phyloP scores from a whole-genome alignment of 30 jellyfish, hydroid and myxozoan genomes.

The Turritopsis rubra region DNA sequence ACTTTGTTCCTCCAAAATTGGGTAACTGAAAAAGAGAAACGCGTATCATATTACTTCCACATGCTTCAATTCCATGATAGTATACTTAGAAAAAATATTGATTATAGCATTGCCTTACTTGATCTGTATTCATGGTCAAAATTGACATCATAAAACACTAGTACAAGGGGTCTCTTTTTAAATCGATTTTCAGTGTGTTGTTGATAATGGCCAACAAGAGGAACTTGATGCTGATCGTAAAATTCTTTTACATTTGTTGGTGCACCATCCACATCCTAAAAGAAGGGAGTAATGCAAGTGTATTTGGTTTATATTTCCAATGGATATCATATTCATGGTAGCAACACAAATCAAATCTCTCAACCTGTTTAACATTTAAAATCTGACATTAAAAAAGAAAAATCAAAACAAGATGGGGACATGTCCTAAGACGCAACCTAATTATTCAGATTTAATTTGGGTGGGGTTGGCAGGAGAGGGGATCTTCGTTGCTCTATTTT shows the following conservation, averaged over 20 bases:
- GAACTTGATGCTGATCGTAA: slow-evolving; percentile 66
- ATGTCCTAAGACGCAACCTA: no score
- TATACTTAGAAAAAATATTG: no score
- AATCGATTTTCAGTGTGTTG: slow-evolving; percentile 78
- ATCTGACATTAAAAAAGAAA: no score
- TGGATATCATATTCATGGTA: no score
- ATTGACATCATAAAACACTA: slow-evolving; percentile 96
- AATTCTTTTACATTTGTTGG: slow-evolving; percentile 51
- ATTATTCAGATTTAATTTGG: no score
- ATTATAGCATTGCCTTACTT: slow-evolving; percentile 41
- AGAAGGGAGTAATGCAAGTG: slow-evolving; percentile 1
- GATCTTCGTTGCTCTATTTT: no score
- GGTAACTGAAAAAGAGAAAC: slow-evolving; percentile 57
- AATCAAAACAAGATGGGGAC: no score
- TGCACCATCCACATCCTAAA: slow-evolving; percentile 54
- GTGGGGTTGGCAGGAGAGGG: no score
- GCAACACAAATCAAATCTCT: no score
- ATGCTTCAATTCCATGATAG: no score
- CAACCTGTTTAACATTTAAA: no score
- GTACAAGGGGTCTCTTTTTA: slow-evolving; percentile 76
- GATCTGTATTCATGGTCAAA: slow-evolving; percentile 81
- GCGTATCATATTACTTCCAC: background rate
- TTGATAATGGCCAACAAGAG: slow-evolving; percentile 88
- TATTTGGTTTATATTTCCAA: no score
- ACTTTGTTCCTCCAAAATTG: slow-evolving; percentile 95